Conservation (phyloP, 2,797 vertebrate genomes). For the Arctocebus calabarensis region DNA sequence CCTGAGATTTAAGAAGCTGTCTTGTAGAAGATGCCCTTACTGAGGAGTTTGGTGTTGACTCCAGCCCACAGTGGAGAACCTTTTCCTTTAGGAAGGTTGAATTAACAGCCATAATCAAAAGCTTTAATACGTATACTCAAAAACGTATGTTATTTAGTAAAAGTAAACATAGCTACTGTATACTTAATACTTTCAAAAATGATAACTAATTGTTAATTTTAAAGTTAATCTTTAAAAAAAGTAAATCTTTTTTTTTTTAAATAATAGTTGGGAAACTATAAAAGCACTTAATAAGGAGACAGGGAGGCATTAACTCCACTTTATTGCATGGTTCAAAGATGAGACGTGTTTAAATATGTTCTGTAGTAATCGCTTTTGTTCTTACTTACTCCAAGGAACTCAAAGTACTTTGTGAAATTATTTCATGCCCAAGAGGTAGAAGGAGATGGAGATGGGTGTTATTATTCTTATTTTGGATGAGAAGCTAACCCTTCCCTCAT, state of each 20-base stretch:
- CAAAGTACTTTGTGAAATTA: constrained; percentile 56
- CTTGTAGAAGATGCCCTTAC: no score
- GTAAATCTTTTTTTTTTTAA: not conserved
- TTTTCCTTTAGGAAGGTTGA: no score
- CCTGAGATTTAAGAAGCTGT: no score
- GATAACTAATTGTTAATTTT: no score
- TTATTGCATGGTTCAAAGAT: constrained; percentile 36
- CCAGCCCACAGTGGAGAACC: no score
- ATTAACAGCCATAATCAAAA: no score
- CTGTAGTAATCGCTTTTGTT: constrained; percentile 63
- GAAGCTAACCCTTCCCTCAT: not conserved
- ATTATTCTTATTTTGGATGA: not conserved
- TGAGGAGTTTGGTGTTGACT: no score
- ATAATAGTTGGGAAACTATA: not conserved
- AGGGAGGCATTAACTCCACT: not conserved
- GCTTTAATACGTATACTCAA: no score
- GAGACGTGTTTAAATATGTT: constrained; percentile 58
- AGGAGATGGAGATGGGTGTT: not conserved
- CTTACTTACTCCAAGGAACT: constrained; percentile 56
- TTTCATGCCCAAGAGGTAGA: constrained; percentile 49
- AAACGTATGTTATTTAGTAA: no score
- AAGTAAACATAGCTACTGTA: no score
- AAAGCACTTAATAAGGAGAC: constrained; percentile 1
- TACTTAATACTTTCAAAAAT: no score
- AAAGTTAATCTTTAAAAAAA: not conserved